Evolutionary conservation across 1,140 invertebrate genomes (phyloP), one percentile per base, ranked within the genome.

Genomic region (Brachystomella parvula): DNA sequence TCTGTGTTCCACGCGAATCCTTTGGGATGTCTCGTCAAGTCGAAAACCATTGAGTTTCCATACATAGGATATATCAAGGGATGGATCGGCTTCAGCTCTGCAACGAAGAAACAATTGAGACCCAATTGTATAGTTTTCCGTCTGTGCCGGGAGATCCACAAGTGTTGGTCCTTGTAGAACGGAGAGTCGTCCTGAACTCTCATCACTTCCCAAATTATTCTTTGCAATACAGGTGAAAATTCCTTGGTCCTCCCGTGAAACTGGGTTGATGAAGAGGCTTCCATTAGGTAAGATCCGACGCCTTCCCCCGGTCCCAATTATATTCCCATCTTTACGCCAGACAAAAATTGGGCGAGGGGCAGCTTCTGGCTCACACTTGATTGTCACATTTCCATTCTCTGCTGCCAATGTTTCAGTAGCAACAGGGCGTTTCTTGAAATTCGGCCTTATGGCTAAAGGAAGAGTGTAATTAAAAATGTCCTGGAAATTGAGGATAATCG

Each of bases 311-410:
- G 84, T 76, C 62, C 78, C 90, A 58, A 95, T 83, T 1, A 88
- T 79, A 74, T 86, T 87, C 24, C 88, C 90, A 81, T 97, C 88
- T 78, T 94, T 94, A 75, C 89, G 89, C 94, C 94, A 98, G 47
- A 85, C 82, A 75, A 94, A 94, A 72, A 85, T 85, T 0, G 95
- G 92, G 70, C 82, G 83, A 1, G 96, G 95, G 2, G 94, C 93
- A 24, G 92, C 94, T 81, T 98, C 95, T 0, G 95, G 94, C 73
- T 90, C 86, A 78, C 95, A 98, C 44, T 84, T 82, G 61, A 98
- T 87, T 0, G 94, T 96, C 0, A 92, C 87, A 78, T 96, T 96
- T 47, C 92, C 91, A 67, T 86, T 86, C 77, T 94, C 87, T 1
- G 91, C 89, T 0, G 90, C 94, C 79, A 92, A 93, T 21, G 88